These are phyloP conservation scores for Saccostrea echinata DNA, from an alignment of 1,140 invertebrate genomes.

Conservation along the genomic window DNA sequence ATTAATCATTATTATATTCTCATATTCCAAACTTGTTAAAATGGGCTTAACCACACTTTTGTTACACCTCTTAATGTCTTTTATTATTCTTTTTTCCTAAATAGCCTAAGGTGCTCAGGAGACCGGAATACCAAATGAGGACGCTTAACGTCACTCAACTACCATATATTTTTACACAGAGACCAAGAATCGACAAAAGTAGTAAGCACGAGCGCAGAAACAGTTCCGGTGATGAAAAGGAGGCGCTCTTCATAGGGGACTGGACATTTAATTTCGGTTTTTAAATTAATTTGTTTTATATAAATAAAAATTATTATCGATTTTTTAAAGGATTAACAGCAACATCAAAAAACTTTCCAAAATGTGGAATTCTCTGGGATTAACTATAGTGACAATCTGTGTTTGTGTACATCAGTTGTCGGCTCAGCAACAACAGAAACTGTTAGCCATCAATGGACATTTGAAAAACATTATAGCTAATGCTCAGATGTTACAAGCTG, in stretches of 20 bases:
- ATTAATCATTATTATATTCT: background rate
- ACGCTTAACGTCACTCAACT: background rate
- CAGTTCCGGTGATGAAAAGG: slow-evolving; percentile 10
- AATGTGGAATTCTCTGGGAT: slow-evolving; percentile 31
- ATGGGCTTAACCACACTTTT: background rate
- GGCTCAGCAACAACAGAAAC: background rate
- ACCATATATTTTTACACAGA: background rate
- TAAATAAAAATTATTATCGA: background rate
- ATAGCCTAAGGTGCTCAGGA: background rate
- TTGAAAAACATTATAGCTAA: background rate
- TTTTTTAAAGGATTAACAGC: background rate
- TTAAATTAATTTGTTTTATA: background rate
- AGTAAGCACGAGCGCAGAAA: background rate
- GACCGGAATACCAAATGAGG: background rate
- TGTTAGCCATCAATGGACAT: slow-evolving; percentile 3
- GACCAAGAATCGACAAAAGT: slow-evolving; percentile 3
- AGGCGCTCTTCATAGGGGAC: background rate
- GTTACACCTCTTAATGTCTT: background rate
- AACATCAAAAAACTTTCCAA: background rate
- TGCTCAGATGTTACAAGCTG: slow-evolving; percentile 8
- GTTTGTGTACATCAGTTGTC: background rate
- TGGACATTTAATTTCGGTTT: background rate
- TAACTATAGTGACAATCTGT: slow-evolving; percentile 23
- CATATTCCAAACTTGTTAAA: background rate
- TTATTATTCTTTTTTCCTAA: slow-evolving; percentile 16